Evolutionary conservation across 1,140 invertebrate genomes (phyloP).

Genomic region (Calephelis nemesis): DNA sequence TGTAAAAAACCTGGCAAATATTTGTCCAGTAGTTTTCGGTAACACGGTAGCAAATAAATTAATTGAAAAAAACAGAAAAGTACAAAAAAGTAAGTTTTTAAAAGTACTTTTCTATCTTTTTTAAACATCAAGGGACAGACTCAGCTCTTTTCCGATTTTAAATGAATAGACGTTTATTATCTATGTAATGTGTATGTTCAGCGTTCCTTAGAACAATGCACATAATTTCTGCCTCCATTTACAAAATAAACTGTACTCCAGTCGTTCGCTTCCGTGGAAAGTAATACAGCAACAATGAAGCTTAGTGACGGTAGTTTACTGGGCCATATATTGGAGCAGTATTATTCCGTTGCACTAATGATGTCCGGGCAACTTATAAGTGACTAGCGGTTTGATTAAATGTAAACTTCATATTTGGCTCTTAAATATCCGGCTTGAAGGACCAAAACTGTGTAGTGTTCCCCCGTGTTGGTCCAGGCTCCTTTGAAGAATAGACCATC

Average conservation of each 20-base stretch:
- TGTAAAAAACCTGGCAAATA: no score
- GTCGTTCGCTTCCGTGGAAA: conserved; percentile 37
- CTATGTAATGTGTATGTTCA: not conserved
- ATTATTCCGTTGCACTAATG: conserved; percentile 34
- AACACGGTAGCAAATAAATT: no score
- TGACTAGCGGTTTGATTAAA: not conserved
- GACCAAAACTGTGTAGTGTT: no score
- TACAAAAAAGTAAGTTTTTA: no score
- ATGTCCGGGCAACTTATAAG: conserved; percentile 20
- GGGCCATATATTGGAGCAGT: conserved; percentile 43
- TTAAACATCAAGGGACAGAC: not conserved
- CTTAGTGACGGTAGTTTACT: conserved; percentile 46
- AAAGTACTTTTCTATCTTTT: not conserved
- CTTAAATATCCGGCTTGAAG: no score
- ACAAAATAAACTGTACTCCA: conserved; percentile 17
- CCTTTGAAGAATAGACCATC: no score
- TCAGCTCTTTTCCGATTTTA: not conserved
- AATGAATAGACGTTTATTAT: not conserved
- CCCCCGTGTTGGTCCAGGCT: no score
- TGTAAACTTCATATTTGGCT: no score
- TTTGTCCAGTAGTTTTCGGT: no score
- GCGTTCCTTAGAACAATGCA: conserved; percentile 1
- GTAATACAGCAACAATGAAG: conserved; percentile 39
- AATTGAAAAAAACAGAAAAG: no score
- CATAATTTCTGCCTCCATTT: not conserved